Base-by-base conservation (phyloP, 2,888 invertebrate species). In the Apodemia hepburni region DNA sequence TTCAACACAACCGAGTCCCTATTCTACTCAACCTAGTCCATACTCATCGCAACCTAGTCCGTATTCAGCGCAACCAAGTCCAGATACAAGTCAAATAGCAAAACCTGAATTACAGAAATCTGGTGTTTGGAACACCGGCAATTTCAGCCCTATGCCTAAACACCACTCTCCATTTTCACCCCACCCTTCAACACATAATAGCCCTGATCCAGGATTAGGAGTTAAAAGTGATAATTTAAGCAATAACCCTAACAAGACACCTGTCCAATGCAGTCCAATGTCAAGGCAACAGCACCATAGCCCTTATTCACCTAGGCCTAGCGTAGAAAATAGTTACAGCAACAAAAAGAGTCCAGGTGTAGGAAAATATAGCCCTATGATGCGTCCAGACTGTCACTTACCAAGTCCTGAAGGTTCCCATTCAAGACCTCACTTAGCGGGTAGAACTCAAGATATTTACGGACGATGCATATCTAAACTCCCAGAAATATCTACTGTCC, bases 11-110 rank as follows among this genome's bases (percentile, higher is more conserved):
- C 89, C 88, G 49, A 89, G 89, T 69, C 89, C 89, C 0, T 90
- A 90, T 70, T 89, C 89, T 7, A 77, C 89, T 3, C 89, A 89
- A 63, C 89, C 87, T 22, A 89, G 89, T 70, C 90, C 90, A 0
- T 91, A 90, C 67, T 88, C 90, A n/a, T 85, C 88, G 6, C 89
- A 89, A 68, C 88, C 87, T 60, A 90, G 90, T 70, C 89, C 89
- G 0, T 90, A 88, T 68, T 88, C 88, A 4, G 89, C 90, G 4
- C 89, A 89, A 72, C 89, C 89, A 59, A 90, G 90, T 64, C 90
- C 90, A 22, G 90, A 91, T 69, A 91, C 91, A 57, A 90, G 90
- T 69, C 90, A 90, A 75, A 90, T 90, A 61, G 82, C 84, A 15
- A 90, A 90, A 70, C 73, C 82, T 8, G 90, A 90, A 1, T 71